These are phyloP conservation scores for Takifugu flavidus DNA, from an alignment of 2,113 vertebrate species.

Conservation along the genomic window DNA sequence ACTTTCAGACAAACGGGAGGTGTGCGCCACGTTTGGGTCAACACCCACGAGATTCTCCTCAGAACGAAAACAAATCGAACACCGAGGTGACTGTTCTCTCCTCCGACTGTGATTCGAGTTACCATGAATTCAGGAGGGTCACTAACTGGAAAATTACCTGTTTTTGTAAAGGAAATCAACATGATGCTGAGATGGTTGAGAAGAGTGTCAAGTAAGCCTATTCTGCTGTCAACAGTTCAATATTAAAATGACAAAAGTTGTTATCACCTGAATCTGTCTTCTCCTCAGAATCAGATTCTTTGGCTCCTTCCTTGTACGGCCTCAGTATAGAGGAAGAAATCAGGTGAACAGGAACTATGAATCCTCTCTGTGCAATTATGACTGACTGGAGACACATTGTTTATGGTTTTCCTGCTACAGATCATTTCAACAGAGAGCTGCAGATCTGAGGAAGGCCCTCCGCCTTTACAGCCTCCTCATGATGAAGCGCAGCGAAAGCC, in stretches of 20 bases:
- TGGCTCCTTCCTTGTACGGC: constrained; percentile 28
- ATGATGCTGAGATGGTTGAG: constrained; percentile 50
- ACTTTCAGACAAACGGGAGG: neutral
- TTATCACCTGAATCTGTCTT: neutral
- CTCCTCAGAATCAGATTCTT: constrained; percentile 30
- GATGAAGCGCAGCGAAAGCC: constrained; percentile 29
- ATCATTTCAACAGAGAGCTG: constrained; percentile 40
- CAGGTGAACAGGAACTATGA: constrained; percentile 42
- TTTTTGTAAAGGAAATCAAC: constrained; percentile 29
- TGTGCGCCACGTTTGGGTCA: neutral
- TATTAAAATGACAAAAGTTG: neutral
- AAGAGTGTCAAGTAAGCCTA: constrained; percentile 44
- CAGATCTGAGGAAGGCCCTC: constrained; percentile 39
- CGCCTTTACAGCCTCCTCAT: constrained; percentile 57
- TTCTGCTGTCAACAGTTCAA: neutral
- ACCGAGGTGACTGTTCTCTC: constrained; percentile 4
- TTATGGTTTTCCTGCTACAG: constrained; percentile 26
- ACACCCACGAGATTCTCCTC: neutral
- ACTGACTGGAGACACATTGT: neutral
- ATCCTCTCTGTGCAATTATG: neutral
- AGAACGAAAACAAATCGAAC: neutral
- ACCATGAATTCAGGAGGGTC: neutral
- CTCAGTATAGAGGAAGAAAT: constrained; percentile 50
- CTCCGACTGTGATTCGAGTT: neutral
- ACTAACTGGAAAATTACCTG: too few species aligned